Evolutionary conservation across 2,797 vertebrate genomes (phyloP), one percentile per base, ranked within the genome.

Genomic region (Spinibarbus caldwelli): DNA sequence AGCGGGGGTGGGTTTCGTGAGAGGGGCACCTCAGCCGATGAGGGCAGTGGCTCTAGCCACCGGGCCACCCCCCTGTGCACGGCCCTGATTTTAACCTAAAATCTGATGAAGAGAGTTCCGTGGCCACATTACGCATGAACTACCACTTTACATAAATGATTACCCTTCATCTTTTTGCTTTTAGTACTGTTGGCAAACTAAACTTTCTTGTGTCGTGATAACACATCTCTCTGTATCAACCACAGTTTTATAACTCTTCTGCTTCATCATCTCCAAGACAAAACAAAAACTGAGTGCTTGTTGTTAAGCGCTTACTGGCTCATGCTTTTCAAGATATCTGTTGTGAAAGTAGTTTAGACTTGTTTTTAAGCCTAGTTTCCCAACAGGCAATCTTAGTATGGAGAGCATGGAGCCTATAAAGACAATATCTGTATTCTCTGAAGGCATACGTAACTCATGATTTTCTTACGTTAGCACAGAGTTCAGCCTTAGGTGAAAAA

Each of bases 251-350:
- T 73, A 47, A 14, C 6, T 77, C 23, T 79, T 67, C 38, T 68
- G 47, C 49, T 70, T 15, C 66, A 34, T 78, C 75, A 79, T 71
- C 41, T 71, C 21, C 21, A 80, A 80, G 67, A 59, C 76, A 80
- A 72, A 85, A 78, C 83, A 85, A 85, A 85, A 64, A 70, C 67
- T 2, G 26, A 79, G 49, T 71, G 66, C 21, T 49, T 31, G 26
- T 59, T 57, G 26, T 80, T 85, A 85, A 85, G 83, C 12, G 15
- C 19, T 54, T 21, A 52, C 64, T 84, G 26, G 75, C 64, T 68
- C 23, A 8, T n/a, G n/a, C 34, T 77, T 75, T 66, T 72, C 0
- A 6, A 34, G 26, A 71, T 78, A 57, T 57, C 62, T 78, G 26
- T 34, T 23, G 14, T 36, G 21, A 85, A 71, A 78, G 21, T 19